Conservation (phyloP, 53 echinoderm and acorn worm species). For the Zoroaster sp. region DNA sequence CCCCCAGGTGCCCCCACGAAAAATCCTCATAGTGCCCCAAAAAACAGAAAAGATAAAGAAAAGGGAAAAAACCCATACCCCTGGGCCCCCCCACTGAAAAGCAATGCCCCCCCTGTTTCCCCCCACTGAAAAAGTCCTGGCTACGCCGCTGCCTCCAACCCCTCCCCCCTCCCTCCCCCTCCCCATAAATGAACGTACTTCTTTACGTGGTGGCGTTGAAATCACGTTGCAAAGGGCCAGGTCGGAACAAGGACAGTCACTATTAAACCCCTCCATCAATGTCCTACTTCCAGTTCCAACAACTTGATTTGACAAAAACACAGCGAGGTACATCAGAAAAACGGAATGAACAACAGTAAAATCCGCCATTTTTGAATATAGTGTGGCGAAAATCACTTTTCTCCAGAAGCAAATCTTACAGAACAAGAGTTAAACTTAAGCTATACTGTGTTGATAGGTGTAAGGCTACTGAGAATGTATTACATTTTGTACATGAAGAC, state of each 20-base stretch:
- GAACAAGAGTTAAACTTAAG: too few species aligned
- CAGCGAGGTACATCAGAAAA: background rate
- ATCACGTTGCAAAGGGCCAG: slow-evolving; percentile 64
- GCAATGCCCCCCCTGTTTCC: too few species aligned
- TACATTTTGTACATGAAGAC: too few species aligned
- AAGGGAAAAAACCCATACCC: too few species aligned
- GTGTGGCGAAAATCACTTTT: too few species aligned
- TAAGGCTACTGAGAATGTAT: too few species aligned
- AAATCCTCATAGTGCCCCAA: too few species aligned
- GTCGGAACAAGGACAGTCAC: slow-evolving; percentile 74
- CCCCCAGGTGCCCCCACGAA: too few species aligned
- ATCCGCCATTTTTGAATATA: background rate
- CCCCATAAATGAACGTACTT: slow-evolving; percentile 27
- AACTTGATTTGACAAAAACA: background rate
- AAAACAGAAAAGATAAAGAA: too few species aligned
- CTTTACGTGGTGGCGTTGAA: slow-evolving; percentile 60
- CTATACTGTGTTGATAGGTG: too few species aligned
- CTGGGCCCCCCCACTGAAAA: too few species aligned
- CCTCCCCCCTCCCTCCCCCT: background rate
- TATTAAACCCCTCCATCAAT: background rate
- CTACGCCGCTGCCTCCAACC: background rate
- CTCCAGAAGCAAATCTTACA: too few species aligned
- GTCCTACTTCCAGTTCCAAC: background rate
- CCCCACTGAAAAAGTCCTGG: background rate
- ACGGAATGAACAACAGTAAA: background rate